Base-by-base conservation (phyloP, 2,113 vertebrate species). In the Scomber japonicus region DNA sequence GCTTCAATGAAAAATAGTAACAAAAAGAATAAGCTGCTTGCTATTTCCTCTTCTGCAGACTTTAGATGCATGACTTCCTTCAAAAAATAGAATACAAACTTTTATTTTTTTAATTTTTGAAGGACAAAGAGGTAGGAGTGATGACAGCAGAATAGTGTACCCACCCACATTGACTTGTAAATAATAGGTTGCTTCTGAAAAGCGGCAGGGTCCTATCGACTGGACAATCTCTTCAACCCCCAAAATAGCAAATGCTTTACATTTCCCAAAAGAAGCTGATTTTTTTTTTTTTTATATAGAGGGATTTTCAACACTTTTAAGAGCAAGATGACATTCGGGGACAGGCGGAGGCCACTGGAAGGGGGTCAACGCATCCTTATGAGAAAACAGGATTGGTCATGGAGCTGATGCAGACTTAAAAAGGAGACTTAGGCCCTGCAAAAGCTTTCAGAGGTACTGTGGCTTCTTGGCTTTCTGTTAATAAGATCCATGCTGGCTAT, bases 361-460 rank as follows among this genome's bases (percentile, higher is more conserved):
- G 78, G 83, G 82, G 87, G 71, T 88, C 82, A 84, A 62, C 17
- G 70, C 46, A 74, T 85, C 80, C 80, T 81, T 82, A 80, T 70
- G 75, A 89, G 91, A 83, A 88, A 93, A 93, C 85, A 78, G 89
- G 92, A 94, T 95, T 91, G 90, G 92, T 91, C 92, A 94, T 30
- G 87, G 91, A 88, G 92, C 89, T 93, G 77, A 93, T 71, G 78
- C 71, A 51, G 86, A 90, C 87, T 91, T 93, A 85, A 82, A 86
- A 44, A 68, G 67, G 65, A 51, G 75, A 78, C 83, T 88, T 86
- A 84, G 83, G 17, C 75, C 59, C 74, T 4, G 67, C 66, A 35
- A 66, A 83, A 72, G 82, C 88, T 84, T 81, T 87, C 66, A 75
- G 80, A 85, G 84, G 71, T 60, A 61, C 79, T 48, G 79, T 50